Conservation (phyloP, 1,140 invertebrate genomes). For the Philopotamus ludificatus region DNA sequence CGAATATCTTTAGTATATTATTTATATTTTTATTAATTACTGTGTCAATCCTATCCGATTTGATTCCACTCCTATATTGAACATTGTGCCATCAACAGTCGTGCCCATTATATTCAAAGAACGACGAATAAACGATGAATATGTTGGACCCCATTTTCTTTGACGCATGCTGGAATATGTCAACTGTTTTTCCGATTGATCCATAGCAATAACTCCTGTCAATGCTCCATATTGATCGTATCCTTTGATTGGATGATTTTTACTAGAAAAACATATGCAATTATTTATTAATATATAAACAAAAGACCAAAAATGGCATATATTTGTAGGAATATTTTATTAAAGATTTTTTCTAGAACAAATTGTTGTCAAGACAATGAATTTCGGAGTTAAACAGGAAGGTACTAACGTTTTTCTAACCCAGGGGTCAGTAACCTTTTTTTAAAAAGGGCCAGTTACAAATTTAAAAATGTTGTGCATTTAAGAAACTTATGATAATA, state of each 20-base stretch:
- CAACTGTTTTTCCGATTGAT: constrained; percentile 42
- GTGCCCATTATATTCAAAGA: constrained; percentile 46
- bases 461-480: no score
- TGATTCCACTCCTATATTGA: constrained; percentile 47
- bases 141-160: constrained; percentile 49
- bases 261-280: constrained; percentile 36
- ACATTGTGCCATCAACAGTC: constrained; percentile 50
- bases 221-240: constrained; percentile 59
- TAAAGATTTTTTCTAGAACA: no score
- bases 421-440: no score
- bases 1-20: neutral
- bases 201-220: constrained; percentile 48
- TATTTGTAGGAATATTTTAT: no score
- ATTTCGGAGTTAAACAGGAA: no score
- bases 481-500: no score
- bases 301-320: no score
- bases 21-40: constrained; percentile 45
- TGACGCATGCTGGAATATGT: constrained; percentile 17
- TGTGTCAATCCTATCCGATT: constrained; percentile 50
- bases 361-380: no score
- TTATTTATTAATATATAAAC: constrained; percentile 2
- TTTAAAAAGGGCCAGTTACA: no score
- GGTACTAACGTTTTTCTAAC: no score
- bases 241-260: constrained; percentile 42
- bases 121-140: constrained; percentile 42